phyloP scores from a whole-genome alignment of 2,797 vertebrate species.

The Chloroceryle amazona region DNA sequence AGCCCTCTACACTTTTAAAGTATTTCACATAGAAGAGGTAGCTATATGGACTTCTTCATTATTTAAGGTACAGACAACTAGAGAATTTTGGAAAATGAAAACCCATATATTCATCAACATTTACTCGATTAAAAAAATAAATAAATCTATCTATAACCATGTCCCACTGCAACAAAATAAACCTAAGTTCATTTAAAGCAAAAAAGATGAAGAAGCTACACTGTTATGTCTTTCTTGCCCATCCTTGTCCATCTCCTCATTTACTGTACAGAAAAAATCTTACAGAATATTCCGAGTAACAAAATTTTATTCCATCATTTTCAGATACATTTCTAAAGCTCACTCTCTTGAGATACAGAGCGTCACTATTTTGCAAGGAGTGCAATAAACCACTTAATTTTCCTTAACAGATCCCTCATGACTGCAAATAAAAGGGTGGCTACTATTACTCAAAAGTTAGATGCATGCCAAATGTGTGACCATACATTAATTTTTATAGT shows the following conservation, averaged over 20 bases:
- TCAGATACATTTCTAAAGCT: background rate
- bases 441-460: background rate
- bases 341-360: background rate
- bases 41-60: background rate
- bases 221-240: background rate
- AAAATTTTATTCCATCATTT: background rate
- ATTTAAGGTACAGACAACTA: background rate
- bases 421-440: background rate
- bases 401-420: background rate
- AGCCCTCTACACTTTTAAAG: background rate
- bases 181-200: background rate
- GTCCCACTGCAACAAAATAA: background rate
- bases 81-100: background rate
- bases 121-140: background rate
- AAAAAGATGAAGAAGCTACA: background rate
- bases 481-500: background rate
- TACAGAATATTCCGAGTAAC: background rate
- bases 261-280: background rate
- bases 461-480: background rate
- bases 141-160: background rate
- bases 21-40: background rate
- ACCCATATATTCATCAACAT: background rate
- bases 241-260: background rate
- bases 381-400: background rate
- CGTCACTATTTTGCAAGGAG: background rate